A percentile compares a stretch with the other conserved stretches of the same genome.
Conservation (phyloP, 2,113 vertebrate species). For the Podarcis muralis region DNA sequence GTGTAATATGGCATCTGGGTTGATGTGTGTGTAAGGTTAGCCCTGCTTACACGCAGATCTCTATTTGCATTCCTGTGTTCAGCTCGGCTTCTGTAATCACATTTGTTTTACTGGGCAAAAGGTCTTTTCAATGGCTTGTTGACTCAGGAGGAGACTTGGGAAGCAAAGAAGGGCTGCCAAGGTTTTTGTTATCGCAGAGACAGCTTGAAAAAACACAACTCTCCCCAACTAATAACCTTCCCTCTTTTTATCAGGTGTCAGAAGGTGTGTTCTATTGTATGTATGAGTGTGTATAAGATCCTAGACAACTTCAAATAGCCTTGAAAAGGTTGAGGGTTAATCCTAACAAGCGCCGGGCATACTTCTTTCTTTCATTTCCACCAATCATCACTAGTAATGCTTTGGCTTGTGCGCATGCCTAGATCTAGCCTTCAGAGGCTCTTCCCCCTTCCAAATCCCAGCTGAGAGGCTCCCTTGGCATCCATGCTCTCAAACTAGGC, state of each 20-base stretch:
- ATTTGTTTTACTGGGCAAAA: slow-evolving; percentile 17
- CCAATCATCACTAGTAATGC: background rate
- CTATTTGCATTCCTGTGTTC: slow-evolving; percentile 17
- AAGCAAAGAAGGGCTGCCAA: slow-evolving; percentile 8
- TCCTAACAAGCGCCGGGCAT: background rate
- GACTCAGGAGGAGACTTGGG: slow-evolving; percentile 14
- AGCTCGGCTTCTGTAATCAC: slow-evolving; percentile 14
- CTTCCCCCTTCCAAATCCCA: too few species aligned
- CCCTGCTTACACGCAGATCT: background rate
- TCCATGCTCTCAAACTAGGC: too few species aligned
- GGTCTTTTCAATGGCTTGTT: slow-evolving; percentile 22
- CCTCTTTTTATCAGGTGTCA: slow-evolving; percentile 14
- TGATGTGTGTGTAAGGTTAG: background rate
- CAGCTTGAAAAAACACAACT: slow-evolving; percentile 1
- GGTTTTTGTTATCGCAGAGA: slow-evolving; percentile 33
- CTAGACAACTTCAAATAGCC: background rate
- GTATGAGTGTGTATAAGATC: background rate
- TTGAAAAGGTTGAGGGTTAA: slow-evolving; percentile 9
- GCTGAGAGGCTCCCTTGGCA: background rate
- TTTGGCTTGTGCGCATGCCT: background rate
- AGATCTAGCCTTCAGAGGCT: background rate
- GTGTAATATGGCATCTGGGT: background rate
- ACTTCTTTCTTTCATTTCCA: background rate
- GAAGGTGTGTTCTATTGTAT: background rate
- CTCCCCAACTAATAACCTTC: background rate